Base-by-base conservation (phyloP, 2,888 invertebrate genomes). In the Gymnocheta viridis region DNA sequence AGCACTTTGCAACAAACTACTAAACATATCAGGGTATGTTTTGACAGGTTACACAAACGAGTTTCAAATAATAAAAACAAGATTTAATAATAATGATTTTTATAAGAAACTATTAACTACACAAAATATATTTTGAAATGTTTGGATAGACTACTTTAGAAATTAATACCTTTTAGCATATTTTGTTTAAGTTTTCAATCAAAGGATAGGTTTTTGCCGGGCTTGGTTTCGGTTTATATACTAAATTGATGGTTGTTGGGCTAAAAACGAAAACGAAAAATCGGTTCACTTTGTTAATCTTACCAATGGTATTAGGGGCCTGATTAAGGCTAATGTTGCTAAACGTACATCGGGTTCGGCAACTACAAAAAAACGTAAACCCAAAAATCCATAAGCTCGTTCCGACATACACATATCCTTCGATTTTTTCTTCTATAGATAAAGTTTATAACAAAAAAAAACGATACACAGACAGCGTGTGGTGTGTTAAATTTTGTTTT, bases 231-330 rank as follows among this genome's bases (percentile, higher is more conserved):
- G 14, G 27, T 38, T 54, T 12, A 6, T 12, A 17, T 22, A 22
- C 2, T 17, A 47, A 44, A 17, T 47, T 32, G 7, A 35, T 64
- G 35, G 47, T 41, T 54, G 54, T 49, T 44, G 62, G 62, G 24
- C 17, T 17, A 10, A 12, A 56, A 32, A 32, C 7, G n/a, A n/a
- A n/a, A n/a, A n/a, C n/a, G n/a, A n/a, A n/a, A 41, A 22, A 10
- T 49, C 4, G n/a, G 14, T 12, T 54, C n/a, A 27, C 7, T 27
- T 27, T n/a, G n/a, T 32, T 17, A 54, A 24, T 81, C 91, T 91
- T 90, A 90, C 91, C 91, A 91, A 87, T 86, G 90, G 88, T 86
- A 90, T 91, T 7, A 90, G 87, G 64, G 91, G 91, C 85, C 91
- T 88, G 69, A 90, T 90, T 56, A 91, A 87, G 67, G 90, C 90